Evolutionary conservation across 2,113 vertebrate genomes (phyloP).

Genomic region (Polyodon spathula): DNA sequence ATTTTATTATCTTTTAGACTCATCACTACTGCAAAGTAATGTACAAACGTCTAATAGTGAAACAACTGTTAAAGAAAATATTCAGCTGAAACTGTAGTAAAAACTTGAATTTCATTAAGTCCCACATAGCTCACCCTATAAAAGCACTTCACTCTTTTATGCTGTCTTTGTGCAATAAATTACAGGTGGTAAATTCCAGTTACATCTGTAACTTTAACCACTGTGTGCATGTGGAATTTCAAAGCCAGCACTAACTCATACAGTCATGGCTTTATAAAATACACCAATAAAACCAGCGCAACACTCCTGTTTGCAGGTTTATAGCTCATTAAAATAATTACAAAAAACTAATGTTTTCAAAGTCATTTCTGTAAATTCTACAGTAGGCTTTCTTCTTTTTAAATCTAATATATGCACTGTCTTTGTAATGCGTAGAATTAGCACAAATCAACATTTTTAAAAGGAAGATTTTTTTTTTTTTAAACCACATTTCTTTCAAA

Average conservation of each 20-base stretch:
- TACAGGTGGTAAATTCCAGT: not conserved
- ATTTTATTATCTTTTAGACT: too few species aligned
- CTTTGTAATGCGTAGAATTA: too few species aligned
- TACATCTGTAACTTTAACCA: not conserved
- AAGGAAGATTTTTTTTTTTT: too few species aligned
- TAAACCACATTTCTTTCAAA: too few species aligned
- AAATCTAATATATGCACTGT: too few species aligned
- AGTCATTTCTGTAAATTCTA: too few species aligned
- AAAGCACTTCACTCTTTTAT: not conserved
- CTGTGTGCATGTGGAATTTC: slow-evolving; percentile 1
- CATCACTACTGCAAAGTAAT: too few species aligned
- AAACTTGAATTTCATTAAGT: slow-evolving; percentile 2
- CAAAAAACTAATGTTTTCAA: too few species aligned
- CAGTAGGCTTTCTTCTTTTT: too few species aligned
- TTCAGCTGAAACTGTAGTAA: slow-evolving; percentile 4
- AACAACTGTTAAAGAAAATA: slow-evolving; percentile 8
- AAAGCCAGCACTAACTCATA: slow-evolving; percentile 10
- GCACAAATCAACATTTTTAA: too few species aligned
- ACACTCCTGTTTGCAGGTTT: not conserved
- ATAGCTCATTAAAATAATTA: slow-evolving; percentile 2
- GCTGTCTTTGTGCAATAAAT: slow-evolving; percentile 1
- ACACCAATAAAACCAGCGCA: slow-evolving; percentile 7
- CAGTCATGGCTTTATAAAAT: slow-evolving; percentile 26
- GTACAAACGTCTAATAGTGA: not conserved
- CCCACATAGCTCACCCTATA: not conserved